Evolutionary conservation across 92 coral and sea anemone species (phyloP).

Genomic region (Desmophyllum pertusum): DNA sequence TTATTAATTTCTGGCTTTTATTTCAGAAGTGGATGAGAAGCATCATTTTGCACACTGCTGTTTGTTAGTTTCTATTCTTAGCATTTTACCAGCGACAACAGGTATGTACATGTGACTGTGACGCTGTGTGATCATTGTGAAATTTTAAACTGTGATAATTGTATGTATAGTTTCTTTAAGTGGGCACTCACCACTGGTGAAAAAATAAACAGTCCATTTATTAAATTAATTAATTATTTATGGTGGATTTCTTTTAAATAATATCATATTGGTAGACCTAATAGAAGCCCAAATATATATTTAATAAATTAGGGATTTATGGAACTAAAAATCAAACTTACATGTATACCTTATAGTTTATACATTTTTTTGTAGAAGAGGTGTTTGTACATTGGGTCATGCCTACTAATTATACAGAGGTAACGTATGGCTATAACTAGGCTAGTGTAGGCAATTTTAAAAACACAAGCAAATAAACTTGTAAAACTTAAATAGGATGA

Average conservation of each 20-base stretch:
- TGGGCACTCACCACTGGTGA: no score
- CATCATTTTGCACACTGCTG: slow-evolving; percentile 50
- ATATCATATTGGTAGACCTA: no score
- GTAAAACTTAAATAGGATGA: no score
- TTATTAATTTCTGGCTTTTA: slow-evolving; percentile 13
- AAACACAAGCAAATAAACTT: not conserved
- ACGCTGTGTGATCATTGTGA: not conserved
- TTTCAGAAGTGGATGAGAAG: slow-evolving; percentile 40
- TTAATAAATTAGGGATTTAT: no score
- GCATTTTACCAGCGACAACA: slow-evolving; percentile 50
- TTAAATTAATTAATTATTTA: no score
- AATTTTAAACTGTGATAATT: not conserved
- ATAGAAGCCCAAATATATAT: no score
- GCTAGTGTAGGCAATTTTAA: not conserved
- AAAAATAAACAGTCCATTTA: no score
- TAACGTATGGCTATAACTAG: slow-evolving; percentile 2
- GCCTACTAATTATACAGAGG: slow-evolving; percentile 81
- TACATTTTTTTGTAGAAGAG: slow-evolving; percentile 73
- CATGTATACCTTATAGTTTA: no score
- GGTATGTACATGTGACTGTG: slow-evolving; percentile 12
- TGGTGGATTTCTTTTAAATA: no score
- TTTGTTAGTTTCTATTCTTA: slow-evolving; percentile 45
- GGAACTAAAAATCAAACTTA: no score
- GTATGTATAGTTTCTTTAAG: not conserved
- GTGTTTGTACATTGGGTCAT: slow-evolving; percentile 72